Evolutionary conservation across 2,888 invertebrate species (phyloP).

Genomic region (Nycteola revayana): DNA sequence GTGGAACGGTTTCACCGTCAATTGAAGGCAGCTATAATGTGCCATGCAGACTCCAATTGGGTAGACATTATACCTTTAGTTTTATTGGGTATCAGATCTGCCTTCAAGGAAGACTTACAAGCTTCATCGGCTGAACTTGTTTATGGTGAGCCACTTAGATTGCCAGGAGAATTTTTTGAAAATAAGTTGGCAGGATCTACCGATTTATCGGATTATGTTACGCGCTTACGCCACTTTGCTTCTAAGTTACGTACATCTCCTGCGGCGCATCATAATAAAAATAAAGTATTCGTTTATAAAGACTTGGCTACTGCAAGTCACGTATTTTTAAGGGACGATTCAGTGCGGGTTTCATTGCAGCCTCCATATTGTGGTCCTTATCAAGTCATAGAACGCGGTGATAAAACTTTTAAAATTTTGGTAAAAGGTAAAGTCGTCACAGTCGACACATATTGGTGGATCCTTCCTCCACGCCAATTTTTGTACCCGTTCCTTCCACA

Average conservation of each 20-base stretch:
- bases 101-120: background rate
- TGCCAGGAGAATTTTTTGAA: background rate
- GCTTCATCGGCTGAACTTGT: background rate
- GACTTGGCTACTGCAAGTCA: background rate
- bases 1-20: slow-evolving; percentile 22
- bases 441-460: background rate
- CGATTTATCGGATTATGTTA: background rate
- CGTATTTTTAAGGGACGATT: background rate
- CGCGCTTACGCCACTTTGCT: background rate
- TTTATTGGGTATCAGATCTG: background rate
- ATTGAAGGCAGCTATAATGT: slow-evolving; percentile 16
- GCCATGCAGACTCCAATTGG: slow-evolving; percentile 2
- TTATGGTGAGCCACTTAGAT: too few species aligned
- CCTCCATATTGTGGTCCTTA: background rate
- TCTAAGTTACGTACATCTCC: background rate
- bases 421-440: background rate
- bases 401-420: background rate
- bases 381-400: background rate
- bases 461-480: too few species aligned
- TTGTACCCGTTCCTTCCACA: too few species aligned
- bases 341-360: background rate
- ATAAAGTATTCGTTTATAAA: background rate
- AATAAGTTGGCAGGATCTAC: background rate
- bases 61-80: background rate
- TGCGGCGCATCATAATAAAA: background rate